A percentile compares a stretch with the other conserved stretches of the same genome.
These are phyloP conservation scores for Amiota minor DNA, from an alignment of 2,888 invertebrate species.

Conservation along the genomic window DNA sequence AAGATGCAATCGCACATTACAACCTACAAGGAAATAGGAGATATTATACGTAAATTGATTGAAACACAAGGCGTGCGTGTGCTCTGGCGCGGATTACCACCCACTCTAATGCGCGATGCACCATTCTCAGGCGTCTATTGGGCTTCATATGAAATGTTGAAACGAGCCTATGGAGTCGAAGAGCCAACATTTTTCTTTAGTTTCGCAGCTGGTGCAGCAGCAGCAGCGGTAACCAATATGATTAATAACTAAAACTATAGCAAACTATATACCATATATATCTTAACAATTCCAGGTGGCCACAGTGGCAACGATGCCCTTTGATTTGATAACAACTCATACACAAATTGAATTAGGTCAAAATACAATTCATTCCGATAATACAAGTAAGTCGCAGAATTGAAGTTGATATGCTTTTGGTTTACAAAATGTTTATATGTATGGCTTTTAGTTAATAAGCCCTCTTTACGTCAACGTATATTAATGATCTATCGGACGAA, in stretches of 20 bases:
- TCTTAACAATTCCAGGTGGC: constrained; percentile 46
- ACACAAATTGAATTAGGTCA: constrained; percentile 58
- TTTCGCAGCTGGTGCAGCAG: constrained; percentile 52
- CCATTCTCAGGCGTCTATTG: constrained; percentile 85
- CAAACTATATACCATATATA: background rate
- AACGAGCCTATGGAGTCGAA: constrained; percentile 75
- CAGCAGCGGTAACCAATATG: constrained; percentile 47
- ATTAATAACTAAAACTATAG: background rate
- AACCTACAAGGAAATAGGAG: constrained; percentile 77
- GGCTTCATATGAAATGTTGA: constrained; percentile 86
- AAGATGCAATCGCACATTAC: constrained; percentile 96
- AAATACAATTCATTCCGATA: constrained; percentile 48
- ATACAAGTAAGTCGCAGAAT: background rate
- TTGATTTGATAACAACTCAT: constrained; percentile 57
- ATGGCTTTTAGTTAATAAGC: background rate
- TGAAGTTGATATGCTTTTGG: background rate
- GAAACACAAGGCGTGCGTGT: constrained; percentile 82
- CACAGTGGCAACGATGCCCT: constrained; percentile 59
- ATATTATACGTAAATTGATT: constrained; percentile 77
- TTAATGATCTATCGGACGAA: constrained; percentile 47
- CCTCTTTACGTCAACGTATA: constrained; percentile 37
- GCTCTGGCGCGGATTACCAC: constrained; percentile 81
- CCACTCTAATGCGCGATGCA: constrained; percentile 58
- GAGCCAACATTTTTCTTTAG: constrained; percentile 54
- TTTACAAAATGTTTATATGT: too few relatives aligned